Base-by-base conservation (phyloP, 2,113 vertebrate species). In the Taurulus bubalis region DNA sequence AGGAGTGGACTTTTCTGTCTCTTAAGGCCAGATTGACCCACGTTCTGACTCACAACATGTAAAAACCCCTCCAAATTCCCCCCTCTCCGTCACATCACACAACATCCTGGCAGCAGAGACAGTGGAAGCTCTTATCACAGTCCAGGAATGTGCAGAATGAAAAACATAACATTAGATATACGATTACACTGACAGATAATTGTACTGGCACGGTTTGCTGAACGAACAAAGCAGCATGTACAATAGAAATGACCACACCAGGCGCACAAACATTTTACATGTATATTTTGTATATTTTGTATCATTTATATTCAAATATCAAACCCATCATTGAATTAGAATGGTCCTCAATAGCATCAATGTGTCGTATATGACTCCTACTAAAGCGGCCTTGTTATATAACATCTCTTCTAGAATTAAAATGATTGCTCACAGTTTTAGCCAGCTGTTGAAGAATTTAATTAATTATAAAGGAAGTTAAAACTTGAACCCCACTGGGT, bases 81-180 rank as follows among this genome's bases (percentile, higher is more conserved):
- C 20, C 30, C 30, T 26, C 28, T 18, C 32, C 40, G 59, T 63
- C 59, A 32, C 47, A 4, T 30, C 59, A 75, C 26, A 80, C 40
- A 67, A 77, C 90, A 82, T 73, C 73, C 74, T 71, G 77, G 73
- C 28, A 77, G 67, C 77, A 80, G 53, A 83, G 86, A 86, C 42
- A 82, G 47, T 28, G n/a, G 63, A 42, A 40, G 58, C n/a, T 83
- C 79, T 88, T 84, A 90, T 91, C 91, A 68, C 42, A 40, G 42
- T 9, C 32, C 30, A 92, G 70, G 86, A 91, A 90, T 92, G 83
- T 78, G 49, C 87, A 85, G 75, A 88, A 90, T 79, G 84, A 79
- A 82, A 87, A 92, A 79, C 79, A 79, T 3, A 71, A 85, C 64
- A 66, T 42, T 20, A 59, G 40, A 32, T 72, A 66, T 64, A 36